Percentiles rank a stretch among this genome's conserved stretches.
These are phyloP conservation scores for Rhopalosiphum nymphaeae DNA, from an alignment of 2,888 invertebrate species.

Conservation along the genomic window DNA sequence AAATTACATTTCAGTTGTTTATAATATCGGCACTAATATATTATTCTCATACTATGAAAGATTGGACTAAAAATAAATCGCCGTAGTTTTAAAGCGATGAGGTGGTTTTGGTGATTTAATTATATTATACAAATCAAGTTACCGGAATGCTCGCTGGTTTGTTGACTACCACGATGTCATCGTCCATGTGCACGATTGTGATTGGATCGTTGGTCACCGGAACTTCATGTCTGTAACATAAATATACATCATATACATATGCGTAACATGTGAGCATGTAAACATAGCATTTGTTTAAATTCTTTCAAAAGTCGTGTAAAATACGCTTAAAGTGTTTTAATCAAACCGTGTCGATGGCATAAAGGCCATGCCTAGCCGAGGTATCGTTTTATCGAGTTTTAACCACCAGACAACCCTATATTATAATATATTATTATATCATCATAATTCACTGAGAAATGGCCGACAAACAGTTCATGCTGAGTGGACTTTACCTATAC, in stretches of 20 bases:
- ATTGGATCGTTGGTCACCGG: constrained; percentile 97
- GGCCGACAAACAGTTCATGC: neutral
- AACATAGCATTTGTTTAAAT: neutral
- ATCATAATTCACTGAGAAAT: neutral
- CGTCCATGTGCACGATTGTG: constrained; percentile 97
- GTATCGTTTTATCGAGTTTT: no score
- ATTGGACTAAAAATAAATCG: neutral
- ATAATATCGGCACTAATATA: neutral
- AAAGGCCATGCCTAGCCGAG: no score
- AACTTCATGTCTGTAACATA: constrained; percentile 94
- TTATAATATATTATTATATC: neutral
- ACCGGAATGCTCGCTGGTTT: constrained; percentile 99
- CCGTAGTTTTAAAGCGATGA: neutral
- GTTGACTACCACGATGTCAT: constrained; percentile 99
- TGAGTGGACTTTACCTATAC: neutral
- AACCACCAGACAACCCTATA: neutral
- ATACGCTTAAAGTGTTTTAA: neutral
- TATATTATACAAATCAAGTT: constrained; percentile 72
- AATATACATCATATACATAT: neutral
- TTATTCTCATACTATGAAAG: neutral
- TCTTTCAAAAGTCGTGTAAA: neutral
- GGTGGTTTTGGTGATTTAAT: neutral
- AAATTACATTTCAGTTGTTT: neutral
- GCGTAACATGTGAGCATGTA: neutral
- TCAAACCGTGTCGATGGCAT: neutral